Percentiles rank a stretch among this genome's conserved stretches.
These are phyloP conservation scores for Liposcelis brunnea DNA, from an alignment of 2,888 invertebrate genomes.

Conservation along the genomic window DNA sequence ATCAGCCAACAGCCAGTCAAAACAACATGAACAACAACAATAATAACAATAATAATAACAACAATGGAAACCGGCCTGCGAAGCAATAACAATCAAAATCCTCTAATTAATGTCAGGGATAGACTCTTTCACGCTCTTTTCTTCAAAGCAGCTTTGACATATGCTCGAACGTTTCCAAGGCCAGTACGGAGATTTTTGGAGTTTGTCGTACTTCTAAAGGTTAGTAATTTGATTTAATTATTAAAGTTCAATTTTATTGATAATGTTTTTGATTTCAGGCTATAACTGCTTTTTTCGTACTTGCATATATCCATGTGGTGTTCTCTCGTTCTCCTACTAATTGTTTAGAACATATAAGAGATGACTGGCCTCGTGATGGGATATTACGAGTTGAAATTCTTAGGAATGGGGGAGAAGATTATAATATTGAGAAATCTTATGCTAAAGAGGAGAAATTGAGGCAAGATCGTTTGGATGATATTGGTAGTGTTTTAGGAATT, in stretches of 20 bases:
- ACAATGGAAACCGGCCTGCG: slow-evolving; percentile 13
- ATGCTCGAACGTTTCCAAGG: slow-evolving; percentile 78
- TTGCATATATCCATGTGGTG: slow-evolving; percentile 88
- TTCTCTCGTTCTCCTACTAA: slow-evolving; percentile 86
- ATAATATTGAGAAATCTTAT: slow-evolving; percentile 66
- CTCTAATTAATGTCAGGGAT: slow-evolving; percentile 72
- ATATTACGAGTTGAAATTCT: slow-evolving; percentile 83
- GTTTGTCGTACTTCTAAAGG: slow-evolving; percentile 63
- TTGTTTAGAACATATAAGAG: slow-evolving; percentile 74
- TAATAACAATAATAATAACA: too few species aligned
- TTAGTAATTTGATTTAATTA: slow-evolving; percentile 22
- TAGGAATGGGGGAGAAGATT: slow-evolving; percentile 49
- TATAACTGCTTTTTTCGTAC: slow-evolving; percentile 66
- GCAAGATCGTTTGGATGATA: slow-evolving; percentile 31
- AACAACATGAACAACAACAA: too few species aligned
- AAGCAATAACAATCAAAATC: slow-evolving; percentile 42
- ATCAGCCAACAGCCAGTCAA: too few species aligned
- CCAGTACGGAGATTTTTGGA: slow-evolving; percentile 67
- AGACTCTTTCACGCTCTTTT: slow-evolving; percentile 89
- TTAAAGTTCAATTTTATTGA: slow-evolving; percentile 4
- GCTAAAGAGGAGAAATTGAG: slow-evolving; percentile 59
- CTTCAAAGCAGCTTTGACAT: slow-evolving; percentile 77
- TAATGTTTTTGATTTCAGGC: slow-evolving; percentile 37
- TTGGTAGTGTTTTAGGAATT: slow-evolving; percentile 42
- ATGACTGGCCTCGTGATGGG: slow-evolving; percentile 89